Evolutionary conservation across 2,888 invertebrate species (phyloP), one percentile per base, ranked within the genome.

Genomic region (Agonum fuliginosum): DNA sequence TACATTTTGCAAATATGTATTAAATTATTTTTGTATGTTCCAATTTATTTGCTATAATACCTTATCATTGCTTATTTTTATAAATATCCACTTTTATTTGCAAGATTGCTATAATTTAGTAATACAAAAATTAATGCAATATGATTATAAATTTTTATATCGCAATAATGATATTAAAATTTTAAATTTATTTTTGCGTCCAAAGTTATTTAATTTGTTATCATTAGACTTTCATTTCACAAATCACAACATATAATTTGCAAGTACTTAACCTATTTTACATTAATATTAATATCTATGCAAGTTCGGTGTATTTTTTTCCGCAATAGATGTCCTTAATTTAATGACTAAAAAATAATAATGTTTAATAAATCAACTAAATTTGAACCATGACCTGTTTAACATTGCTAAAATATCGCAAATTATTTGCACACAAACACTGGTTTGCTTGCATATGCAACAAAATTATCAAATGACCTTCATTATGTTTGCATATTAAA

Each of bases 361-460:
- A 17, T 12, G 30, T 62, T 62, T 30, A 30, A 62, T 27, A 30
- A 62, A 30, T 10, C n/a, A 22, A 1, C 22, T 20, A 22, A 2
- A 20, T 20, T n/a, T 22, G 19, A 30, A 30, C 58, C 58, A 62
- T 62, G 58, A 62, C 58, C 58, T 62, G 30, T 62, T 62, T 30
- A 62, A 62, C 58, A 19, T 62, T 62, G 54, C 30, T 34, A 62
- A 62, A 62, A 62, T 62, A 62, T 62, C 58, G 22, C 24, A n/a
- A 54, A 22, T 54, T 22, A 54, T 54, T 54, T 24, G 24, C n/a
- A 22, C 54, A 54, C 54, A 54, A 54, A 54, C 4, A 24, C 5
- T 10, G 12, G 6, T 17, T 62, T 62, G 58, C 24, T 62, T 62
- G 58, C 14, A 62, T 58, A 58, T 62, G 34, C 58, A 34, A 30